Base-by-base conservation (phyloP, 2,113 vertebrate species). In the Sebastes fasciatus region DNA sequence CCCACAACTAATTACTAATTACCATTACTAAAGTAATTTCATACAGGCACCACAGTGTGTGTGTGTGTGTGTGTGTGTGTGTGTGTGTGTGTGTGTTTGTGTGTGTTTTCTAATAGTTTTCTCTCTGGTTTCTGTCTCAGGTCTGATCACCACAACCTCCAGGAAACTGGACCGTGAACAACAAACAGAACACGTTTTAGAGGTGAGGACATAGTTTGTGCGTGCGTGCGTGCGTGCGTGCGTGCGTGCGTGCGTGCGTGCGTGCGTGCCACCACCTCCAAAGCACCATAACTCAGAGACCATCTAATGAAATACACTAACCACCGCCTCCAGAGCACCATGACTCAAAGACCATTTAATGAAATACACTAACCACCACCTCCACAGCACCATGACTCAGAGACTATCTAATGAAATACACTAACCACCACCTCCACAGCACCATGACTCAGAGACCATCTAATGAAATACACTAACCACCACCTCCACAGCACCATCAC, bases 91-190 rank as follows among this genome's bases (percentile, higher is more conserved):
- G 19, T 79, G n/a, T 54, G 68, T 54, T 19, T 74, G n/a, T 67
- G 23, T 84, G 74, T 90, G 52, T 13, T 40, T 17, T 58, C 34
- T 78, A 72, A 82, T 57, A 46, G 0, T 77, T 82, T 67, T 52
- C 16, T 82, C 19, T 85, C 7, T 88, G 40, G 84, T 80, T 79
- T 86, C 12, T 82, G 42, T 79, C 90, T 77, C 92, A 99, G 98
- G 98, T 94, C 92, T 99, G 81, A 99, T 99, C 93, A 97, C 96
- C 19, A 99, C 98, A 63, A 99, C 98, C 0, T 96, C 97, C 67
- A 96, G 97, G 85, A 99, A 97, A 94, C 79, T 99, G 93, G 98
- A 99, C 90, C 96, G 98, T 3, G 98, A 99, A 68, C 98, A 98
- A 89, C 98, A 99, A 91, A 95, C 96, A 51, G 98, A 99, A 74